These are phyloP conservation scores for Cerceris rybyensis DNA, from an alignment of 2,888 invertebrate species.

Conservation along the genomic window DNA sequence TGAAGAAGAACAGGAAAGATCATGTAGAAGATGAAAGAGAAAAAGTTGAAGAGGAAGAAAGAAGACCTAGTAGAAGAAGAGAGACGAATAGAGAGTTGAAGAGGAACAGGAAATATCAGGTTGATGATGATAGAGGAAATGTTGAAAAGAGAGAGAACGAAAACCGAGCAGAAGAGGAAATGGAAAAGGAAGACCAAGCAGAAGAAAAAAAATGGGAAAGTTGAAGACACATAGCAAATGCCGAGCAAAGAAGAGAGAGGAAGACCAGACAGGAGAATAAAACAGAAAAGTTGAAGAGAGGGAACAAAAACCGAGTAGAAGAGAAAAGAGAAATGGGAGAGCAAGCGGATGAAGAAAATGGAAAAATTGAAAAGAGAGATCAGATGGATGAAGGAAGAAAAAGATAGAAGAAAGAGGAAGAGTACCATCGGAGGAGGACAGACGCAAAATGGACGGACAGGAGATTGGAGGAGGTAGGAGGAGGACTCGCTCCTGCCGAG, in stretches of 20 bases:
- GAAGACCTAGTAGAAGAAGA: slow-evolving; percentile 10
- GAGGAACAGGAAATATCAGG: neutral
- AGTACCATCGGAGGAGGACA: neutral
- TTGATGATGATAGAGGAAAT: neutral
- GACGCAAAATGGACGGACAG: neutral
- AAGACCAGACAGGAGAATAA: neutral
- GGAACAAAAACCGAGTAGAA: too few species aligned
- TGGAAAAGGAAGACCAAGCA: neutral
- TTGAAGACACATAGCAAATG: too few species aligned
- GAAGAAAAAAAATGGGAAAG: too few species aligned
- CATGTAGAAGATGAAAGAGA: neutral
- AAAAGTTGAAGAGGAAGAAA: slow-evolving; percentile 26
- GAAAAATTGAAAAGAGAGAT: too few species aligned
- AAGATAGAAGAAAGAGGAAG: slow-evolving; percentile 13
- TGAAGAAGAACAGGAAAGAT: neutral
- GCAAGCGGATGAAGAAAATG: neutral
- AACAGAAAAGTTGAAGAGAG: neutral
- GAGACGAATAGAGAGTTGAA: neutral
- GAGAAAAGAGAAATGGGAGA: too few species aligned
- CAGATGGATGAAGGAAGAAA: too few species aligned
- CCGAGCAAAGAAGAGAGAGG: too few species aligned
- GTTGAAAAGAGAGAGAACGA: slow-evolving; percentile 4
- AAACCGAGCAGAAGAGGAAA: neutral
- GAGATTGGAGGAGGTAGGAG: slow-evolving; percentile 15
- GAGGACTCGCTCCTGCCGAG: slow-evolving; percentile 44